A percentile compares a stretch with the other conserved stretches of the same genome.
These are phyloP conservation scores for Leucosticte australis DNA, from an alignment of 2,113 vertebrate genomes.

Conservation along the genomic window DNA sequence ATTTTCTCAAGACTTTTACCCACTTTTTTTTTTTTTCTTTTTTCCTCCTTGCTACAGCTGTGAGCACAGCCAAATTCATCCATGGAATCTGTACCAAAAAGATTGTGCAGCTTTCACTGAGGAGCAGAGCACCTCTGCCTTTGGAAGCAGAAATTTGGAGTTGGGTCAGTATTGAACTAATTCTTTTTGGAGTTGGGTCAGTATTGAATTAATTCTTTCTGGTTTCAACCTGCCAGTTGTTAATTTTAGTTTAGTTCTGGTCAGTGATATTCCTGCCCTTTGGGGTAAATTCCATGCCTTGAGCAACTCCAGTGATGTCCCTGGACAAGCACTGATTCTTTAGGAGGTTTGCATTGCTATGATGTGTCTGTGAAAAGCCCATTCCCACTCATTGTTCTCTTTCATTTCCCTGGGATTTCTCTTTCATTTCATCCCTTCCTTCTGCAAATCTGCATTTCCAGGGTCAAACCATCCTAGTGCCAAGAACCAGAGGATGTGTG, in stretches of 20 bases:
- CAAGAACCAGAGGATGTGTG: fast-evolving
- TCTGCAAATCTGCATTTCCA: background rate
- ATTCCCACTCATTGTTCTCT: background rate
- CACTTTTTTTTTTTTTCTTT: background rate
- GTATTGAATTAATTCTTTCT: background rate
- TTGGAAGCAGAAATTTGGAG: background rate
- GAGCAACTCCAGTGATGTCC: background rate
- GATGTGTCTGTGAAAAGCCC: fast-evolving
- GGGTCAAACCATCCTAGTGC: background rate
- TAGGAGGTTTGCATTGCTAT: fast-evolving
- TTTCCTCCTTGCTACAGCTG: background rate
- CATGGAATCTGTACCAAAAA: background rate
- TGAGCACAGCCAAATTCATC: background rate
- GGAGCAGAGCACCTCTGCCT: background rate
- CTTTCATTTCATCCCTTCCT: background rate
- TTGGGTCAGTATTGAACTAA: fast-evolving
- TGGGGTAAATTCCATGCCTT: background rate
- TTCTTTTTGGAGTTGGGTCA: background rate
- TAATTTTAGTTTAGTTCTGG: background rate
- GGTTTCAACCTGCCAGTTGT: fast-evolving
- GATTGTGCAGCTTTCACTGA: background rate
- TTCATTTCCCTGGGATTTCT: background rate
- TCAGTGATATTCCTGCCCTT: background rate
- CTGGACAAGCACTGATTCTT: background rate
- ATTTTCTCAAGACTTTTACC: background rate